These are phyloP conservation scores for Australoheros scitulus DNA, from an alignment of 2,113 vertebrate genomes.

Conservation along the genomic window DNA sequence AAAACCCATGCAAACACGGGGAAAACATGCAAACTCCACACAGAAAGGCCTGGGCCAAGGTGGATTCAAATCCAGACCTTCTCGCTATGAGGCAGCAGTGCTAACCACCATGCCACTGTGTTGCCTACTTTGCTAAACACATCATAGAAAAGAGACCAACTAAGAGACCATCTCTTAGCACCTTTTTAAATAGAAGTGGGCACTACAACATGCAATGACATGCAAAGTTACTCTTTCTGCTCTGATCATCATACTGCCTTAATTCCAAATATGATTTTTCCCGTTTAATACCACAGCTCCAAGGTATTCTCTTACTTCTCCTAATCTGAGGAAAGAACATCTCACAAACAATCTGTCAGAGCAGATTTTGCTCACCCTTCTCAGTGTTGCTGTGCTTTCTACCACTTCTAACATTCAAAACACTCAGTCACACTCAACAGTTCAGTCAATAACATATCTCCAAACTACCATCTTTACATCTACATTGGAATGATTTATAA, in stretches of 20 bases:
- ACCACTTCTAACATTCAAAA: not conserved
- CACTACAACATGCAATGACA: not conserved
- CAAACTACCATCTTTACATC: not conserved
- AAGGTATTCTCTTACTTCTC: not conserved
- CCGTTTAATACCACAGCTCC: not conserved
- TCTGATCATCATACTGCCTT: no score
- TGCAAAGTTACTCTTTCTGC: not conserved
- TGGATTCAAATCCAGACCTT: no score
- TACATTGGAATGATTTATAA: not conserved
- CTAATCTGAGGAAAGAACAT: not conserved
- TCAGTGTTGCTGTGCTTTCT: not conserved
- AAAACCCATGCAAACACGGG: no score
- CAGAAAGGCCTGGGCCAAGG: no score
- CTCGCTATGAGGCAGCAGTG: no score
- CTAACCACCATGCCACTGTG: no score
- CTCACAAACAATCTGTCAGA: constrained; percentile 25
- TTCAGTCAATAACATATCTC: not conserved
- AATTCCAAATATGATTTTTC: no score
- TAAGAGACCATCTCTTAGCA: no score
- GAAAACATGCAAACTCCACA: no score
- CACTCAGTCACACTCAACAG: not conserved
- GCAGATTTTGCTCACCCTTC: not conserved
- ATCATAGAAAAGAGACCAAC: no score
- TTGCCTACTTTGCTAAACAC: no score
- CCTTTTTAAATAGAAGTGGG: not conserved